phyloP scores from a whole-genome alignment of 2,888 invertebrate species.

The Chrysotoxum bicinctum region DNA sequence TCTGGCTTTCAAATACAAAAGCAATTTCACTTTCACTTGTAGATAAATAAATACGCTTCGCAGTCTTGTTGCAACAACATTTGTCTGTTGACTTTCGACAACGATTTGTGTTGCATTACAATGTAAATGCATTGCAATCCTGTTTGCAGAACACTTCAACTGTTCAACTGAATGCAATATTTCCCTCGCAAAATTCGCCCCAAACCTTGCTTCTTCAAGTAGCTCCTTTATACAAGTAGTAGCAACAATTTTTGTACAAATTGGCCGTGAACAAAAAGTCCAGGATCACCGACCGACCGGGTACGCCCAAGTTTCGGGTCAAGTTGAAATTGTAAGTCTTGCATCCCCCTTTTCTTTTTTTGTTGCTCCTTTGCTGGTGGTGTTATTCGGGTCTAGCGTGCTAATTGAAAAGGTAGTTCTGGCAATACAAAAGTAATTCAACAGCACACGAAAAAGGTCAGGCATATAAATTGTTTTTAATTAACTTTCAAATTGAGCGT shows the following conservation, averaged over 20 bases:
- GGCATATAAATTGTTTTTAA: conserved; percentile 65
- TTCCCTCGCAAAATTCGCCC: not conserved
- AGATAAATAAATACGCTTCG: not conserved
- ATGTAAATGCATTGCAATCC: conserved; percentile 49
- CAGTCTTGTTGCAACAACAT: not conserved
- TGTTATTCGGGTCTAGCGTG: conserved; percentile 17
- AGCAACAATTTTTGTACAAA: conserved; percentile 31
- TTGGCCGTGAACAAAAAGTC: conserved; percentile 34
- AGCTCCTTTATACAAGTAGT: not conserved
- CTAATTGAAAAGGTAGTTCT: conserved; percentile 55
- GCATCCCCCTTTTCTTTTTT: not conserved
- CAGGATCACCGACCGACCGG: not conserved
- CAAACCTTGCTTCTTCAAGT: not conserved
- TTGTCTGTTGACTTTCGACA: conserved; percentile 24
- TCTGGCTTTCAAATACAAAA: not conserved
- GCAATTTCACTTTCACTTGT: not conserved
- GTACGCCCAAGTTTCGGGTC: not conserved
- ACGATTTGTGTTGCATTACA: conserved; percentile 39
- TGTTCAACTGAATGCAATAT: conserved; percentile 43
- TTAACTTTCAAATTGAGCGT: conserved; percentile 64
- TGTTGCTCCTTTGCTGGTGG: not conserved
- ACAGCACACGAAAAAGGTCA: conserved; percentile 50
- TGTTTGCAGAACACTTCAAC: conserved; percentile 48
- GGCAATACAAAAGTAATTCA: conserved; percentile 43
- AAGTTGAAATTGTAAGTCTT: conserved; percentile 23